A percentile compares a stretch with the other conserved stretches of the same genome.
phyloP scores from a whole-genome alignment of 2,888 invertebrate genomes.

The Hypomecis punctinalis region DNA sequence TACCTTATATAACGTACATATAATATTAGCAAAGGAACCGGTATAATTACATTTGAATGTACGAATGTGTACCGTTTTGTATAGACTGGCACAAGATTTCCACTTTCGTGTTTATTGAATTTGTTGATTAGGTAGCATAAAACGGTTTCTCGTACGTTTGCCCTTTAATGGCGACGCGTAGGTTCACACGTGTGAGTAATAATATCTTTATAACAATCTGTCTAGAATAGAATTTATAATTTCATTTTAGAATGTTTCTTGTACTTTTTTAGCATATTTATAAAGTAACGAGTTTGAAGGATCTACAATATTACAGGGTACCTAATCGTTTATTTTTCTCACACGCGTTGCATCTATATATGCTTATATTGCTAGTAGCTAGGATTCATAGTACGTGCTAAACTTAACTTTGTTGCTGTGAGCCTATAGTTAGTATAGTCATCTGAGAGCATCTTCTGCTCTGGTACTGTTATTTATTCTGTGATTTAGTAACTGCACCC shows the following conservation, averaged over 20 bases:
- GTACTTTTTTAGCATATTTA: not conserved
- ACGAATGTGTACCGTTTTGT: conserved; percentile 6
- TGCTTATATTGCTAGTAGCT: too few relatives aligned
- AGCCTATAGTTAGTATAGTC: too few relatives aligned
- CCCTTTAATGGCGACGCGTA: conserved; percentile 33
- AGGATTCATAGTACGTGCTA: too few relatives aligned
- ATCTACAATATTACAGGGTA: too few relatives aligned
- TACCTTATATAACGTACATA: not conserved
- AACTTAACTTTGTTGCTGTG: too few relatives aligned
- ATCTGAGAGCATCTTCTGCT: too few relatives aligned
- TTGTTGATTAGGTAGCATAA: conserved; percentile 35
- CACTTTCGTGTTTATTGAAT: conserved; percentile 36
- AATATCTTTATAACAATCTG: conserved; percentile 21
- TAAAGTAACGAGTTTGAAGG: too few relatives aligned
- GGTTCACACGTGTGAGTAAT: conserved; percentile 27
- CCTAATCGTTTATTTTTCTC: too few relatives aligned
- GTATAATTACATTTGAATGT: not conserved
- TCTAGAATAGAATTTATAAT: conserved; percentile 26
- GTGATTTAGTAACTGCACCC: conserved; percentile 38
- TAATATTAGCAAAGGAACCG: conserved; percentile 7
- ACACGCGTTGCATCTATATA: too few relatives aligned
- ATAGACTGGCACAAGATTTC: conserved; percentile 15
- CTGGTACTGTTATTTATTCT: too few relatives aligned
- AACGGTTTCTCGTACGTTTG: conserved; percentile 23
- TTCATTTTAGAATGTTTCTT: conserved; percentile 17